Evolutionary conservation across 2,113 vertebrate genomes (phyloP).

Genomic region (Gambusia holbrooki): DNA sequence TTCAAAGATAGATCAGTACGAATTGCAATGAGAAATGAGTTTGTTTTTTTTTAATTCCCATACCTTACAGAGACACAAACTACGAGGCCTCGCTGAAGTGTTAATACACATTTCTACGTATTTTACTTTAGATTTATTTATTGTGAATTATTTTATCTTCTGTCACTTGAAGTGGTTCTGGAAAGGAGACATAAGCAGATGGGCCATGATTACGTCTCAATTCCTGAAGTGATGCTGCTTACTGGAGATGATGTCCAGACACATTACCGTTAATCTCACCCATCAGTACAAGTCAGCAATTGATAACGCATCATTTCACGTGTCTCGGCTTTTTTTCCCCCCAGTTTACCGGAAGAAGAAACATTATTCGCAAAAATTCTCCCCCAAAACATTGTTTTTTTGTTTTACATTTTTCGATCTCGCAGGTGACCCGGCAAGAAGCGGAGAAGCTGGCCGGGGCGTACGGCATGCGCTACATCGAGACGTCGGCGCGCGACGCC

Average conservation of each 20-base stretch:
- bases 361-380: neutral
- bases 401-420: neutral
- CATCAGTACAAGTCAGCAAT: too few species aligned
- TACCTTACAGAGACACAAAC: slow-evolving; percentile 12
- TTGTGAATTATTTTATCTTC: too few species aligned
- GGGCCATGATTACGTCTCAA: slow-evolving; percentile 4
- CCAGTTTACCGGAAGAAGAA: too few species aligned
- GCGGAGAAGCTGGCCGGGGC: slow-evolving; percentile 95
- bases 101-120: too few species aligned
- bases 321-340: too few species aligned
- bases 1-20: slow-evolving; percentile 26
- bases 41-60: slow-evolving; percentile 1
- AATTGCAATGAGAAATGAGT: slow-evolving; percentile 12
- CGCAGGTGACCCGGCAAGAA: slow-evolving; percentile 86
- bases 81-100: too few species aligned
- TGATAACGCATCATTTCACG: too few species aligned
- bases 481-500: slow-evolving; percentile 97
- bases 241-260: neutral
- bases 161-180: too few species aligned
- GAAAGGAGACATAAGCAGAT: neutral
- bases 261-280: too few species aligned
- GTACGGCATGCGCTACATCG: slow-evolving; percentile 97
- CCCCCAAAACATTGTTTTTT: neutral
- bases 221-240: neutral
- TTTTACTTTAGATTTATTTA: too few species aligned